Evolutionary conservation across 1,140 invertebrate genomes (phyloP).

Genomic region (Tribolium castaneum): DNA sequence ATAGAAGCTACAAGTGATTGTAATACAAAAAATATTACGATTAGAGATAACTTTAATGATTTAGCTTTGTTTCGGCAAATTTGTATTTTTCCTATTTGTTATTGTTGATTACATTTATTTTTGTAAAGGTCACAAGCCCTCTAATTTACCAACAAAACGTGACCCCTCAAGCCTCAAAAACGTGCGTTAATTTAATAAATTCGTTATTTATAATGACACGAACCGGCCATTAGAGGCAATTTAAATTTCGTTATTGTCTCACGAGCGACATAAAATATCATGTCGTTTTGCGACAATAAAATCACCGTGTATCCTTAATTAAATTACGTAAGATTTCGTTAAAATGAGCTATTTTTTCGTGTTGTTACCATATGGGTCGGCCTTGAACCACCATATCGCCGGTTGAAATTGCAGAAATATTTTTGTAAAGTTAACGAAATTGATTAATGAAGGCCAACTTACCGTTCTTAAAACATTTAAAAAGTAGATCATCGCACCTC

Average conservation of each 20-base stretch:
- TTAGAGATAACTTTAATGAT: too few species aligned
- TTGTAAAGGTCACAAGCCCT: too few species aligned
- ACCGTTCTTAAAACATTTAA: constrained; percentile 19
- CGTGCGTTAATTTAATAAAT: too few species aligned
- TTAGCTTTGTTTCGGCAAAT: too few species aligned
- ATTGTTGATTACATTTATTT: too few species aligned
- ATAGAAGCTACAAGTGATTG: too few species aligned
- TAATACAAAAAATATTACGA: too few species aligned
- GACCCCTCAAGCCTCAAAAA: too few species aligned
- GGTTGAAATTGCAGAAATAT: not conserved
- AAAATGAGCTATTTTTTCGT: not conserved
- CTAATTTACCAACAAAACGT: too few species aligned
- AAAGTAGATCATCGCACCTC: constrained; percentile 10
- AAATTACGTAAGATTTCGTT: not conserved
- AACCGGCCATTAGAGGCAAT: not conserved
- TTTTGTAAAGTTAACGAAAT: not conserved
- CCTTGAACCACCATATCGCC: not conserved
- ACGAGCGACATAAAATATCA: not conserved
- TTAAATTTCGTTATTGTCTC: too few species aligned
- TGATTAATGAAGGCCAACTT: not conserved
- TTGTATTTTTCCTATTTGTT: too few species aligned
- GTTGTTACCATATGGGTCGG: not conserved
- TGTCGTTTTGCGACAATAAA: not conserved
- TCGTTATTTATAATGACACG: not conserved
- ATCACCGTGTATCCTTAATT: not conserved